Percentiles rank a stretch among this genome's conserved stretches.
phyloP scores from a whole-genome alignment of 2,888 invertebrate species.

The Gastrophysa polygoni region DNA sequence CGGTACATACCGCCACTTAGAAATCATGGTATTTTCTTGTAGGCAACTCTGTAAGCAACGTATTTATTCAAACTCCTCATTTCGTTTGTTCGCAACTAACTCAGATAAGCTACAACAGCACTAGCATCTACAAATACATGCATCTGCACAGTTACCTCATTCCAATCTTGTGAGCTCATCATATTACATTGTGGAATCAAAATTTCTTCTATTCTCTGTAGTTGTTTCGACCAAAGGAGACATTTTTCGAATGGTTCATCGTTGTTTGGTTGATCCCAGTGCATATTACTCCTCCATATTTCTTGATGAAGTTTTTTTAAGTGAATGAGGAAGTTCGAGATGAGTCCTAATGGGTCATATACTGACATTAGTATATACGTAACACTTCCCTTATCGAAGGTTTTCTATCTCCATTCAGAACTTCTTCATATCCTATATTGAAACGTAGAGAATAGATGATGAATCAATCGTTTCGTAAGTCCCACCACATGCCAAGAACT shows the following conservation, averaged over 20 bases:
- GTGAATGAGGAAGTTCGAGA: slow-evolving; percentile 30
- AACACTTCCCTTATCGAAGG: slow-evolving; percentile 29
- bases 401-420: slow-evolving; percentile 17
- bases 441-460: slow-evolving; percentile 8
- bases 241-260: slow-evolving; percentile 32
- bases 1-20: slow-evolving; percentile 40
- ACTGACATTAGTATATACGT: slow-evolving; percentile 23
- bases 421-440: slow-evolving; percentile 22
- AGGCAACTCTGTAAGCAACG: slow-evolving; percentile 38
- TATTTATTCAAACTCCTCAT: slow-evolving; percentile 39
- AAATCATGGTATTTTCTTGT: slow-evolving; percentile 17
- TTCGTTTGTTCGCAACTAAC: slow-evolving; percentile 40
- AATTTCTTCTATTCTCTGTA: slow-evolving; percentile 31
- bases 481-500: slow-evolving; percentile 26
- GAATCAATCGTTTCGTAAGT: slow-evolving; percentile 5
- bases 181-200: slow-evolving; percentile 35
- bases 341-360: slow-evolving; percentile 24
- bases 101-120: slow-evolving; percentile 36
- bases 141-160: slow-evolving; percentile 3
- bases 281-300: slow-evolving; percentile 15
- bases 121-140: slow-evolving; percentile 31
- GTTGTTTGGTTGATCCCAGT: slow-evolving; percentile 28
- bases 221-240: slow-evolving; percentile 30
- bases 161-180: not conserved
- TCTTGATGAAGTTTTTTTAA: slow-evolving; percentile 27